phyloP scores from a whole-genome alignment of 2,113 vertebrate species.

The Thinocorus orbignyianus region DNA sequence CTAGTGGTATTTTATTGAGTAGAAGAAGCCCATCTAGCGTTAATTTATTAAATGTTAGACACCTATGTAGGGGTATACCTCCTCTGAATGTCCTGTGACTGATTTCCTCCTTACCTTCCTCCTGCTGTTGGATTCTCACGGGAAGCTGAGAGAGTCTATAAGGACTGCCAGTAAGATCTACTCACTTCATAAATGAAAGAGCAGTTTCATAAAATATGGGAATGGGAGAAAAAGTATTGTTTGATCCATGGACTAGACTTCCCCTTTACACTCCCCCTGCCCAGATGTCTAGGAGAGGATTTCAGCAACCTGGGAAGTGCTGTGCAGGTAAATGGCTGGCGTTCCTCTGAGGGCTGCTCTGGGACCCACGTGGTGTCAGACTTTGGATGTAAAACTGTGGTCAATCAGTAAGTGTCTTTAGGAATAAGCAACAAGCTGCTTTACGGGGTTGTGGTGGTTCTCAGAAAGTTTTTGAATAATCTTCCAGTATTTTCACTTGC shows the following conservation, averaged over 20 bases:
- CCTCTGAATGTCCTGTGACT: accelerated
- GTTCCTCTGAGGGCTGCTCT: not conserved
- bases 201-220: not conserved
- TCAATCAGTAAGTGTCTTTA: accelerated
- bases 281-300: not conserved
- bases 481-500: not conserved
- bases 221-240: not conserved
- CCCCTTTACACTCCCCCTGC: too few relatives aligned
- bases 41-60: accelerated
- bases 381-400: accelerated
- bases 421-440: not conserved
- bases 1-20: not conserved
- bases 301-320: accelerated
- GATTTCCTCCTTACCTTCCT: not conserved
- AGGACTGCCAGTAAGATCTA: not conserved
- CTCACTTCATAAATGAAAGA: not conserved
- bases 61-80: accelerated
- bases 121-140: not conserved
- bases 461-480: not conserved
- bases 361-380: too few relatives aligned
- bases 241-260: too few relatives aligned
- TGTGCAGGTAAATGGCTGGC: accelerated
- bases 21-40: not conserved
- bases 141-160: not conserved
- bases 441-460: accelerated